These are phyloP conservation scores for Buathra laborator DNA, from an alignment of 2,888 invertebrate species.

Conservation along the genomic window DNA sequence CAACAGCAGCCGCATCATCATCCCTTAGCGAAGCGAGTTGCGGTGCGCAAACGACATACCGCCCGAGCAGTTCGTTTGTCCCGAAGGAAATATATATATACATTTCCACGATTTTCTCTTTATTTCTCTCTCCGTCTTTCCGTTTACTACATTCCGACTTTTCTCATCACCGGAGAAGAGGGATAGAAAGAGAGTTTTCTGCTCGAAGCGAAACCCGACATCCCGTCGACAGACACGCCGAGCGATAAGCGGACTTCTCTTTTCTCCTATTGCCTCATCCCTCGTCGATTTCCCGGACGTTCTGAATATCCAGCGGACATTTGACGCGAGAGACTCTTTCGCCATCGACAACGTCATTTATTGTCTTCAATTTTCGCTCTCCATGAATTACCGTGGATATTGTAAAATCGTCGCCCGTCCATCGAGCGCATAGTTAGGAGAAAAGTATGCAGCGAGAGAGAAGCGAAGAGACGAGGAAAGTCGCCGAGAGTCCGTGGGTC, in stretches of 20 bases:
- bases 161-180: conserved; percentile 24
- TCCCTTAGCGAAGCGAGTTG: conserved; percentile 49
- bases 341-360: neutral
- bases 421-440: neutral
- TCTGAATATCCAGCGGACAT: conserved; percentile 17
- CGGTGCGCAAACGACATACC: conserved; percentile 36
- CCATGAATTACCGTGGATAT: neutral
- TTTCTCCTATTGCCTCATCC: conserved; percentile 29
- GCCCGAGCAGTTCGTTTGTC: conserved; percentile 30
- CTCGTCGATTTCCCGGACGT: neutral
- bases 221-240: conserved; percentile 12
- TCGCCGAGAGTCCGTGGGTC: conserved; percentile 62
- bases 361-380: neutral
- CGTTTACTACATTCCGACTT: conserved; percentile 33
- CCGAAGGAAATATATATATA: conserved; percentile 21
- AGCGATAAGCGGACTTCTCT: conserved; percentile 36
- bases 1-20: conserved; percentile 69
- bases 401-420: neutral
- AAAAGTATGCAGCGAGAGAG: conserved; percentile 17
- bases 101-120: conserved; percentile 56
- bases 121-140: conserved; percentile 29
- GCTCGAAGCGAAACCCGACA: neutral
- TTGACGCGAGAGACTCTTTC: conserved; percentile 7
- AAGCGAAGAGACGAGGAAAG: neutral
- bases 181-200: neutral